phyloP scores from a whole-genome alignment of 1,140 invertebrate genomes.

The Lysiphlebus fabarum region DNA sequence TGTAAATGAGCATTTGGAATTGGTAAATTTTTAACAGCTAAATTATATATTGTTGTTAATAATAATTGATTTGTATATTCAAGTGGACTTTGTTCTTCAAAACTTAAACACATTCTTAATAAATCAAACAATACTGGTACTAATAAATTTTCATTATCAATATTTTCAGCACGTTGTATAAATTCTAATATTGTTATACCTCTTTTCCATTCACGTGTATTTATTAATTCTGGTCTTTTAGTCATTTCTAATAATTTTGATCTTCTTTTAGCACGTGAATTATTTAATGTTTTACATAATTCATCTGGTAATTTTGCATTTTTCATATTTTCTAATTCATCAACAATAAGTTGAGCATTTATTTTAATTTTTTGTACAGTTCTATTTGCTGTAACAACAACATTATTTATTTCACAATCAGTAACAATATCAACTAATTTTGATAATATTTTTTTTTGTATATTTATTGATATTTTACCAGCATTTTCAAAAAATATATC shows the following conservation, averaged over 20 bases:
- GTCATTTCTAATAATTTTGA: constrained; percentile 32
- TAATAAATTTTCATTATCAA: constrained; percentile 62
- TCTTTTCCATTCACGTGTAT: constrained; percentile 69
- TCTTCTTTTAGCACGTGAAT: constrained; percentile 39
- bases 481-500: constrained; percentile 50
- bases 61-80: constrained; percentile 89
- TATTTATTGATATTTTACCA: constrained; percentile 27
- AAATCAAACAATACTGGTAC: constrained; percentile 76
- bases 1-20: constrained; percentile 65
- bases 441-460: constrained; percentile 41
- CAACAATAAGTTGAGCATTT: constrained; percentile 62
- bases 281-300: constrained; percentile 9
- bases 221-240: constrained; percentile 56
- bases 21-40: constrained; percentile 54
- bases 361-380: constrained; percentile 69
- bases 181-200: constrained; percentile 79
- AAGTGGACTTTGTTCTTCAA: constrained; percentile 78
- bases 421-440: constrained; percentile 48
- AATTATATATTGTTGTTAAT: constrained; percentile 72
- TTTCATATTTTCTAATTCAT: constrained; percentile 62
- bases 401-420: constrained; percentile 47
- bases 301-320: constrained; percentile 39
- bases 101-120: constrained; percentile 73
- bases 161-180: constrained; percentile 79
- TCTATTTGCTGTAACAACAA: constrained; percentile 61